Conservation (phyloP, 2,797 vertebrate genomes). For the Lacerta agilis region DNA sequence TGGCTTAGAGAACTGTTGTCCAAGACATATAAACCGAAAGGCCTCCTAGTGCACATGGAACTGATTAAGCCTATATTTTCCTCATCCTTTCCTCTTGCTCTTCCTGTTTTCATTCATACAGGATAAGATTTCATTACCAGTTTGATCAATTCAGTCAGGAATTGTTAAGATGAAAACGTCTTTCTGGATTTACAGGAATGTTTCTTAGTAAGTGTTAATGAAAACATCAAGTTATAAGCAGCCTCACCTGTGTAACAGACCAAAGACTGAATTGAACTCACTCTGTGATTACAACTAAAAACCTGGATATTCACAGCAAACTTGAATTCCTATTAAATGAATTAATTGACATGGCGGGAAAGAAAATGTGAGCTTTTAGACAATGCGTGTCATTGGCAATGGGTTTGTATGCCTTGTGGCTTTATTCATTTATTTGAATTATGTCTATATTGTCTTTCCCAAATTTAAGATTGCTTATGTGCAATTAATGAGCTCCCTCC, state of each 20-base stretch:
- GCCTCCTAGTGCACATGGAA: neutral
- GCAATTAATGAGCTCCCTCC: too few species aligned
- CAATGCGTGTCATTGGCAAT: neutral
- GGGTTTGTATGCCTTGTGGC: neutral
- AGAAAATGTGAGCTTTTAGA: neutral
- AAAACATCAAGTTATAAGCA: constrained; percentile 40
- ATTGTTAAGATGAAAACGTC: constrained; percentile 52
- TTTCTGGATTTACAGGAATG: constrained; percentile 45
- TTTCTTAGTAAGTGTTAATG: constrained; percentile 53
- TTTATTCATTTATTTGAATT: neutral
- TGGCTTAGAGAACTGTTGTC: neutral
- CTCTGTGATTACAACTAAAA: neutral
- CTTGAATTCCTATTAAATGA: neutral
- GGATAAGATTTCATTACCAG: constrained; percentile 51
- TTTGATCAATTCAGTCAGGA: constrained; percentile 50
- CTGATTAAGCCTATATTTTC: neutral
- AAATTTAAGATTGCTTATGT: neutral
- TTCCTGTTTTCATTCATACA: constrained; percentile 46
- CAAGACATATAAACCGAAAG: neutral
- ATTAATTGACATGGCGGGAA: neutral
- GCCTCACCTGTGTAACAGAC: constrained; percentile 23
- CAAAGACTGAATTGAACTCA: constrained; percentile 1
- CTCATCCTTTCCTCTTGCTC: constrained; percentile 19
- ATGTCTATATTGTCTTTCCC: neutral
- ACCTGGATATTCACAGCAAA: neutral